Evolutionary conservation across 1,140 invertebrate species (phyloP).

Genomic region (Brachionus koreanus): DNA sequence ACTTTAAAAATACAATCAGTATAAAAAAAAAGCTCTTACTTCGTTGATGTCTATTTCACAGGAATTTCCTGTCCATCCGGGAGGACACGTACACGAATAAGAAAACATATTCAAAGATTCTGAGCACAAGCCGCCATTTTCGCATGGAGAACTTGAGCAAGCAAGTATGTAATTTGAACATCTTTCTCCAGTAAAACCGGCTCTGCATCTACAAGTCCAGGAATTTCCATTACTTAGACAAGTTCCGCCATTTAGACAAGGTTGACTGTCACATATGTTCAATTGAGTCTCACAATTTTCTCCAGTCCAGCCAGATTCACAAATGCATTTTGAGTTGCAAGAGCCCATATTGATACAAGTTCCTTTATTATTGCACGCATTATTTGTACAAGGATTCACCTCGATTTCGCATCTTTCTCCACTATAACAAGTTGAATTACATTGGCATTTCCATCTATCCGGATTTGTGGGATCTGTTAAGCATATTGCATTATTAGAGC

Average conservation of each 20-base stretch:
- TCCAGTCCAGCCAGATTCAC: slow-evolving; percentile 44
- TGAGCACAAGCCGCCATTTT: slow-evolving; percentile 66
- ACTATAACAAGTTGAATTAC: slow-evolving; percentile 56
- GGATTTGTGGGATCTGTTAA: neutral
- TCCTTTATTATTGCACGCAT: slow-evolving; percentile 32
- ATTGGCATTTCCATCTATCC: neutral
- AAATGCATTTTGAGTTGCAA: slow-evolving; percentile 39
- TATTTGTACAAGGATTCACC: slow-evolving; percentile 45
- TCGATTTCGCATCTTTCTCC: slow-evolving; percentile 48
- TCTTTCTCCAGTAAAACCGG: slow-evolving; percentile 46
- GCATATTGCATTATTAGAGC: slow-evolving; percentile 47
- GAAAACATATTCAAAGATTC: slow-evolving; percentile 68
- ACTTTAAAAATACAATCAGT: neutral
- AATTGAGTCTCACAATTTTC: slow-evolving; percentile 44
- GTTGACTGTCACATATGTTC: neutral
- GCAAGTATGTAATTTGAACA: neutral
- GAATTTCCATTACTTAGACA: slow-evolving; percentile 52
- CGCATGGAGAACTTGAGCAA: slow-evolving; percentile 46
- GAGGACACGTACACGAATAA: slow-evolving; percentile 51
- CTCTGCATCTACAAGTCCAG: slow-evolving; percentile 46
- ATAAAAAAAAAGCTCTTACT: neutral
- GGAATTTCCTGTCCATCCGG: slow-evolving; percentile 44
- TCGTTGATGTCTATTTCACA: slow-evolving; percentile 49
- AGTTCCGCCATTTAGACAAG: slow-evolving; percentile 46
- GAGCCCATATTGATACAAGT: slow-evolving; percentile 44